Base-by-base conservation (phyloP, 1,140 invertebrate genomes). In the Cecropterus lyciades region DNA sequence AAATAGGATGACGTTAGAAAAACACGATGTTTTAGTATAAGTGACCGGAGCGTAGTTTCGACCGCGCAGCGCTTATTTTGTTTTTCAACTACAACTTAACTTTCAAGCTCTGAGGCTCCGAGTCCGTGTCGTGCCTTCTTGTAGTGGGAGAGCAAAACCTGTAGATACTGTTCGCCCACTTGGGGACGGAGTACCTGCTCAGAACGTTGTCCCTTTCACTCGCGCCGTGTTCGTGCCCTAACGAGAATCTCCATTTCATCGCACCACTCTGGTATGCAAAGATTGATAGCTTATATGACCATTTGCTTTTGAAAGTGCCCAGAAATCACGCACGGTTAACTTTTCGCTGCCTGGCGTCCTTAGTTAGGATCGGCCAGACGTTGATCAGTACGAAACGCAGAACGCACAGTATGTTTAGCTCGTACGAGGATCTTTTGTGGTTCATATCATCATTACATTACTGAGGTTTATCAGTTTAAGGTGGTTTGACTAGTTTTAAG, bases 261-360 rank as follows among this genome's bases (percentile, higher is more conserved):
- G 69, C 78, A 86, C 87, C 84, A 87, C 84, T 84, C 89, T 92
- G 89, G 89, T 92, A 92, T 92, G 89, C 87, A 92, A 92, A 92
- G 87, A 92, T 92, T 92, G 88, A 92, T 90, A 92, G 89, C 85
- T 82, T 90, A 89, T 92, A 89, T 86, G 89, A 90, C 89, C 87
- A 92, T 92, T 92, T 84, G 89, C 78, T 90, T 90, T 89, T 90
- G 85, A 90, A 85, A 85, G 82, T 87, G 80, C 80, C 77, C 70
- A 90, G 87, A 90, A 92, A 92, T 92, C 89, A 89, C 87, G 87
- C 85, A 82, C 87, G 87, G 84, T 83, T 89, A 91, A 90, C 73
- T 90, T 92, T 92, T 90, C 85, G 86, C 87, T 78, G 86, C 82
- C 87, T 86, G 84, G 87, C 89, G 88, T 89, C 87, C 83, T 87